Evolutionary conservation across 2,113 vertebrate genomes (phyloP).

Genomic region (Vanacampus margaritifer): DNA sequence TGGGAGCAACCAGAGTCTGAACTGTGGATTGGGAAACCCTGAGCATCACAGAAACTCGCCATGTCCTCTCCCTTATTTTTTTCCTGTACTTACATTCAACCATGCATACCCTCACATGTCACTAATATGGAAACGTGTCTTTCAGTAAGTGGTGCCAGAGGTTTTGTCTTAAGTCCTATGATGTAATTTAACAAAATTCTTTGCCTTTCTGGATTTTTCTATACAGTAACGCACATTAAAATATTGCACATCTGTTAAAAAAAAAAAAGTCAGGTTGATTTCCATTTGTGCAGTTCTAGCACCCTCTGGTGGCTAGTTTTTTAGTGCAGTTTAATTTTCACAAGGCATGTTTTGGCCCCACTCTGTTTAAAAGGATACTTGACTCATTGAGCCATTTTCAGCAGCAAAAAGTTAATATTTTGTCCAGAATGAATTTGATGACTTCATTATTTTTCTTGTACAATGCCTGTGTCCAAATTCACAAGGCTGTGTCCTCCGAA

Average conservation of each 20-base stretch:
- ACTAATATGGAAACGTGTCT: neutral
- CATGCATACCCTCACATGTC: neutral
- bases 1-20: slow-evolving; percentile 71
- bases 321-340: too few species aligned
- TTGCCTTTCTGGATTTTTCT: neutral
- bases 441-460: too few species aligned
- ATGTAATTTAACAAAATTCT: neutral
- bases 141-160: neutral
- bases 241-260: neutral
- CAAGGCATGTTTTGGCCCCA: too few species aligned
- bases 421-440: too few species aligned
- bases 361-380: too few species aligned
- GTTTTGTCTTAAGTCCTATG: neutral
- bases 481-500: too few species aligned
- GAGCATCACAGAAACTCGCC: slow-evolving; percentile 15
- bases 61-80: neutral
- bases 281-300: too few species aligned
- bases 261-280: too few species aligned
- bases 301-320: too few species aligned
- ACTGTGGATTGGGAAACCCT: slow-evolving; percentile 63
- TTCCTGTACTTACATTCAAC: neutral
- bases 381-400: too few species aligned
- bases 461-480: too few species aligned
- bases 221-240: neutral
- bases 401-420: too few species aligned